Conservation (phyloP, 1,140 invertebrate species). For the Drosophila ohnishii region DNA sequence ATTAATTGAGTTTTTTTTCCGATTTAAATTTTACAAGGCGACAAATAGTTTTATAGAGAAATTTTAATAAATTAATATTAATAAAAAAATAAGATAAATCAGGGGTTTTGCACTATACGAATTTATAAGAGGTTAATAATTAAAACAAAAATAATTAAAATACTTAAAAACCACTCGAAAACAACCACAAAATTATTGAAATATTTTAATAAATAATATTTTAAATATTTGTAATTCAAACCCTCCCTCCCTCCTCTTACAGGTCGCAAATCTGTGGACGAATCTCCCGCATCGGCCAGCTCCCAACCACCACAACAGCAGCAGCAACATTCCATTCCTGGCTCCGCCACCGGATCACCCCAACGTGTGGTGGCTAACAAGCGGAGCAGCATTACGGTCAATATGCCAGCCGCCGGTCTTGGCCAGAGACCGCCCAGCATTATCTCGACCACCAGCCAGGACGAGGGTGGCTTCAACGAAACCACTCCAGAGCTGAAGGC, state of each 20-base stretch:
- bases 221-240: not conserved
- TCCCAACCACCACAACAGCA: slow-evolving; percentile 40
- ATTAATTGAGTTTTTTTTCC: not conserved
- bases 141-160: not conserved
- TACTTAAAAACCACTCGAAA: not conserved
- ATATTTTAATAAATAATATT: not conserved
- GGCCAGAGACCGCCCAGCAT: slow-evolving; percentile 85
- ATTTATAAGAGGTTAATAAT: too few relatives aligned
- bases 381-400: slow-evolving; percentile 83
- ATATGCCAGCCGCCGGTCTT: slow-evolving; percentile 86
- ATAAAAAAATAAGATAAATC: not conserved
- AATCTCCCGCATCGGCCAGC: slow-evolving; percentile 24
- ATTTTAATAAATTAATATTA: not conserved
- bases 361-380: slow-evolving; percentile 76
- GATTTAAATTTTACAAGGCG: not conserved
- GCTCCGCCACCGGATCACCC: slow-evolving; percentile 52
- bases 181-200: not conserved
- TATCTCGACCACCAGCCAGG: slow-evolving; percentile 84
- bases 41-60: not conserved
- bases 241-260: not conserved
- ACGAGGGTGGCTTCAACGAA: slow-evolving; percentile 88
- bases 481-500: slow-evolving; percentile 87
- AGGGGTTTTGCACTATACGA: too few relatives aligned
- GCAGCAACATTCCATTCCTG: slow-evolving; percentile 59
- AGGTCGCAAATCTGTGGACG: slow-evolving; percentile 72